Conservation (phyloP, 2,797 vertebrate genomes). For the Neosilurus mollespiculum region DNA sequence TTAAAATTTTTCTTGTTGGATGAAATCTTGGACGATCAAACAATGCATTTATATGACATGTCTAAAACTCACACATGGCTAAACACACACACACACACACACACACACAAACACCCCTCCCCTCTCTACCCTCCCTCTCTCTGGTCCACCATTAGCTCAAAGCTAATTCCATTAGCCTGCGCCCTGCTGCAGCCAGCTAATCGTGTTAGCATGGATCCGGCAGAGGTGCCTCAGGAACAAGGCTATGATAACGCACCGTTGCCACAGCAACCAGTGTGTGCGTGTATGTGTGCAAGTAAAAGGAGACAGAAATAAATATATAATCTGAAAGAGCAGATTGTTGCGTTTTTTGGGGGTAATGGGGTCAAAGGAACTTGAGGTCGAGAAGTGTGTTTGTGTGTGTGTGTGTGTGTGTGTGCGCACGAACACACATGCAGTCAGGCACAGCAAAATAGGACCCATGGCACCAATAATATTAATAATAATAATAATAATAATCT, state of each 20-base stretch:
- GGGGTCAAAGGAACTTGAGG: neutral
- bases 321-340: slow-evolving; percentile 23
- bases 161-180: slow-evolving; percentile 94
- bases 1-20: neutral
- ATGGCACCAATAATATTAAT: neutral
- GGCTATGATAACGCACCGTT: slow-evolving; percentile 71
- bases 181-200: slow-evolving; percentile 91
- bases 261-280: slow-evolving; percentile 32
- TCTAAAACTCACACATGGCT: neutral
- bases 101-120: slow-evolving; percentile 8
- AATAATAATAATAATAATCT: neutral
- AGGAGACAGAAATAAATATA: slow-evolving; percentile 24
- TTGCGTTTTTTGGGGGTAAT: slow-evolving; percentile 18
- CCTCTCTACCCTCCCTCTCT: slow-evolving; percentile 53
- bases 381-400: neutral
- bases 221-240: slow-evolving; percentile 81
- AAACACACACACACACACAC: neutral
- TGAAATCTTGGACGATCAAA: neutral
- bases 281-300: slow-evolving; percentile 11
- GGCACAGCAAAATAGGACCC: neutral
- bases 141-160: slow-evolving; percentile 90
- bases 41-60: neutral
- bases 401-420: neutral
- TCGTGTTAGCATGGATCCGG: slow-evolving; percentile 99
- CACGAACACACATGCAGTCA: no score